A percentile compares a stretch with the other conserved stretches of the same genome.
phyloP scores from a whole-genome alignment of 2,888 invertebrate species.

The Harpalus rufipes region DNA sequence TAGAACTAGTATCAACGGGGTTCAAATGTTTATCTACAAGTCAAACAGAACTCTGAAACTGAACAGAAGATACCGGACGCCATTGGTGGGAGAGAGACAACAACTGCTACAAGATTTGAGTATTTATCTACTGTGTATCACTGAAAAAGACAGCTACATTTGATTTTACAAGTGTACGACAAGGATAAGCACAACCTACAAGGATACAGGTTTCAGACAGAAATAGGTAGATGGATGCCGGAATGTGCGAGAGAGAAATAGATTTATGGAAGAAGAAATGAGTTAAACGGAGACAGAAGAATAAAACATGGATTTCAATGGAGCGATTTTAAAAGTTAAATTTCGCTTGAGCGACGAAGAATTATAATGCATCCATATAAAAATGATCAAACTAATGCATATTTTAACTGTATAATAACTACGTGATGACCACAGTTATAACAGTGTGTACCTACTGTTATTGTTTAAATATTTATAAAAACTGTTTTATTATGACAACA shows the following conservation, averaged over 20 bases:
- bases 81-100: conserved; percentile 29
- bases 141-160: conserved; percentile 54
- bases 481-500: too few species aligned
- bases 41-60: conserved; percentile 44
- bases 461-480: too few species aligned
- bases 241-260: conserved; percentile 35
- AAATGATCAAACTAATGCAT: background rate
- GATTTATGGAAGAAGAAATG: conserved; percentile 1
- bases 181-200: conserved; percentile 47
- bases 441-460: too few species aligned
- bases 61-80: conserved; percentile 5
- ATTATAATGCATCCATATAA: conserved; percentile 10
- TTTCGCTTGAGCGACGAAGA: conserved; percentile 17
- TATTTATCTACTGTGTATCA: conserved; percentile 60
- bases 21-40: conserved; percentile 60
- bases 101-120: conserved; percentile 48
- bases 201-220: conserved; percentile 37
- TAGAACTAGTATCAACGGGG: conserved; percentile 60
- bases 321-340: conserved; percentile 36
- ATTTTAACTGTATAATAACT: too few species aligned
- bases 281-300: conserved; percentile 16
- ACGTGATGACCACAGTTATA: too few species aligned
- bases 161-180: conserved; percentile 21
- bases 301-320: conserved; percentile 26
- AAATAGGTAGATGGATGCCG: conserved; percentile 11